phyloP scores from a whole-genome alignment of 2,113 vertebrate species.

The Hemichromis elongatus region DNA sequence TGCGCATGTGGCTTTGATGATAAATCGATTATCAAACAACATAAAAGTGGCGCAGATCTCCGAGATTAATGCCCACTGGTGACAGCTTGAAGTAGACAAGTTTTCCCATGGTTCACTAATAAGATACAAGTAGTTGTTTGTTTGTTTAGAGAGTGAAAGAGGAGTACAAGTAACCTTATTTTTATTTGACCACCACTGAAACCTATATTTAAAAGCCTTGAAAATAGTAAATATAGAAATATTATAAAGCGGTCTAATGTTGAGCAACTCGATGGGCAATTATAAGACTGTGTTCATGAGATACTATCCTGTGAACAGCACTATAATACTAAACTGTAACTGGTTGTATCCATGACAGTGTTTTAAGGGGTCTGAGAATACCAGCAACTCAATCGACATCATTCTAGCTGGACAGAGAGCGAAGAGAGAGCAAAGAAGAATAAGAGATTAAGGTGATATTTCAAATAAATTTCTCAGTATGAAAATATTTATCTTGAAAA shows the following conservation, averaged over 20 bases:
- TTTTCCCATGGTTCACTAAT: background rate
- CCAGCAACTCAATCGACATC: background rate
- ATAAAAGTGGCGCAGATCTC: slow-evolving; percentile 8
- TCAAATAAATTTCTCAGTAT: slow-evolving; percentile 34
- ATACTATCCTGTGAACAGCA: background rate
- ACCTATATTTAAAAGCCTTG: background rate
- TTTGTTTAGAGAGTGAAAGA: background rate
- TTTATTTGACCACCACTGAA: background rate
- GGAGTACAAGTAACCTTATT: background rate
- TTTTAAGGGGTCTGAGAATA: background rate
- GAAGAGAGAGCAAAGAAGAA: background rate
- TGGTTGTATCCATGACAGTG: background rate
- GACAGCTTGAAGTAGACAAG: background rate
- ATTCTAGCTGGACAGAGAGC: background rate
- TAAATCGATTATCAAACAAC: slow-evolving; percentile 42
- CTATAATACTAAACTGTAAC: background rate
- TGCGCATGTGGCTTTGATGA: slow-evolving; percentile 22
- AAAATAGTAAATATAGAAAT: background rate
- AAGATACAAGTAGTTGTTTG: background rate
- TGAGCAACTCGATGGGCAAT: background rate
- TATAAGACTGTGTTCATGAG: background rate
- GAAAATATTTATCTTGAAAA: slow-evolving; percentile 67
- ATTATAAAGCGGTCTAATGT: background rate
- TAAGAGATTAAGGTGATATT: slow-evolving; percentile 34
- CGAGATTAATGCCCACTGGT: background rate